Conservation (phyloP, 2,797 vertebrate species). For the Emys orbicularis region DNA sequence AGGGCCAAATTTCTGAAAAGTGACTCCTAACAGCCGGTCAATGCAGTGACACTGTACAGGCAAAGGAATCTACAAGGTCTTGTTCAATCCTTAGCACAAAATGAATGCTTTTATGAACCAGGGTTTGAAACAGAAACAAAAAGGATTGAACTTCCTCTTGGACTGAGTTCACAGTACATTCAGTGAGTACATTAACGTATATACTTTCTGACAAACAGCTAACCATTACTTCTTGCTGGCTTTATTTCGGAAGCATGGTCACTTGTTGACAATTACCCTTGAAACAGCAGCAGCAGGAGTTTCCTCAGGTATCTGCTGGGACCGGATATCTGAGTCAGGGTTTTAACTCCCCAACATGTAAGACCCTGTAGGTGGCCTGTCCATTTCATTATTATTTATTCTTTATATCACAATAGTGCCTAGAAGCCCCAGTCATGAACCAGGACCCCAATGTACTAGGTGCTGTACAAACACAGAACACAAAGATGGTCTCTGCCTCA, state of each 20-base stretch:
- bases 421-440: not conserved
- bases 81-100: not conserved
- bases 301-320: not conserved
- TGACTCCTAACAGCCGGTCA: not conserved
- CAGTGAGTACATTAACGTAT: not conserved
- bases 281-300: not conserved
- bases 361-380: not conserved
- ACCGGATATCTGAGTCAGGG: not conserved
- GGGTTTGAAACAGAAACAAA: not conserved
- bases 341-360: not conserved
- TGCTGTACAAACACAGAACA: not conserved
- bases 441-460: not conserved
- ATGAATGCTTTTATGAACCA: not conserved
- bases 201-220: not conserved
- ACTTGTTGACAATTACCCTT: not conserved
- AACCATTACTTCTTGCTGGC: not conserved
- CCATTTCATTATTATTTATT: not conserved
- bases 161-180: not conserved
- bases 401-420: fast-evolving
- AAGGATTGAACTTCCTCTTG: not conserved
- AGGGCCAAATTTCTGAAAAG: not conserved
- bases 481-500: not conserved
- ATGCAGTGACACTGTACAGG: not conserved
- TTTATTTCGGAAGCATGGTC: not conserved
- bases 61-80: not conserved